phyloP scores from a whole-genome alignment of 53 echinoderm and acorn worm species.

The Echinometra lucunter region DNA sequence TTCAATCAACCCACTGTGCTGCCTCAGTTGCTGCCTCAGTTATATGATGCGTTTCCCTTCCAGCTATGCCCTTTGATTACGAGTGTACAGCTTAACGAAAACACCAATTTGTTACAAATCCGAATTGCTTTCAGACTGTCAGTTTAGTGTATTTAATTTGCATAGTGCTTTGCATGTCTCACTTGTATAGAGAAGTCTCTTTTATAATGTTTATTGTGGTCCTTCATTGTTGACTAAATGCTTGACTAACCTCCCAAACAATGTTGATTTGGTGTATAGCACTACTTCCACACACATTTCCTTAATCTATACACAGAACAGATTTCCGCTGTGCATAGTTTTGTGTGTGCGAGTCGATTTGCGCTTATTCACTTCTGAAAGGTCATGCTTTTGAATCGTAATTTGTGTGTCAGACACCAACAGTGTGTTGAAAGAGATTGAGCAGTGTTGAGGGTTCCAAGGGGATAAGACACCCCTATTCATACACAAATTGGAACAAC shows the following conservation, averaged over 20 bases:
- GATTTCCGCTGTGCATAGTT: conserved; percentile 63
- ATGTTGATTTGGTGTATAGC: background rate
- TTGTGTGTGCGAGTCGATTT: conserved; percentile 63
- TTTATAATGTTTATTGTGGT: conserved; percentile 48
- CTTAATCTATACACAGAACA: conserved; percentile 45
- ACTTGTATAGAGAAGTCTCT: background rate
- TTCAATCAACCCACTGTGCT: background rate
- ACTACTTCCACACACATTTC: conserved; percentile 17
- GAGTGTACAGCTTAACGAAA: conserved; percentile 32
- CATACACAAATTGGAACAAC: conserved; percentile 82
- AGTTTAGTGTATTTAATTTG: conserved; percentile 51
- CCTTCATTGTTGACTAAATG: background rate
- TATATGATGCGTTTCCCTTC: conserved; percentile 1
- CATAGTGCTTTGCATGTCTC: background rate
- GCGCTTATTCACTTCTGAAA: conserved; percentile 63
- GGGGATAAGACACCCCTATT: conserved; percentile 69
- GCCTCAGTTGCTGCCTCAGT: background rate
- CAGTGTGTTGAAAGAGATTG: conserved; percentile 55
- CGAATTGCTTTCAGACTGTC: conserved; percentile 20
- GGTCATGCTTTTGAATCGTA: conserved; percentile 68
- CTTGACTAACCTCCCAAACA: background rate
- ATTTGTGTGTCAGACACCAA: conserved; percentile 67
- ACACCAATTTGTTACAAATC: conserved; percentile 53
- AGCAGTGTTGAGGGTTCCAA: conserved; percentile 1
- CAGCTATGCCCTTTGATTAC: conserved; percentile 40